phyloP scores from a whole-genome alignment of 2,888 invertebrate species.

The Caenorhabditis drosophilae region DNA sequence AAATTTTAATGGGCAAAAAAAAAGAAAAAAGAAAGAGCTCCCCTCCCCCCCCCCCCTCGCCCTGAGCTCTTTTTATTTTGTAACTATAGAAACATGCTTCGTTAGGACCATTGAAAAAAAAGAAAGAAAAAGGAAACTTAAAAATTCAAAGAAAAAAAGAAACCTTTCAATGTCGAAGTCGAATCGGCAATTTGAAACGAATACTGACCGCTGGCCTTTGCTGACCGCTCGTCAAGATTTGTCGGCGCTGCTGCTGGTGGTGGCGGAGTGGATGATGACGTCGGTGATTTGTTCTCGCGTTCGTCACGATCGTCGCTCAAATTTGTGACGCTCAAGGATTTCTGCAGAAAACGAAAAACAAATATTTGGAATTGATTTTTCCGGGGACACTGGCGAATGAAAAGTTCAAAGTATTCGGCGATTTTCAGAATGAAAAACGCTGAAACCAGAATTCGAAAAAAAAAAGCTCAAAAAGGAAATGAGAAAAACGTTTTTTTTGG shows the following conservation, averaged over 20 bases:
- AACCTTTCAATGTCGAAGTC: no score
- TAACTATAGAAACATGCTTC: no score
- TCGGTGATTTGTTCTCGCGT: conserved; percentile 22
- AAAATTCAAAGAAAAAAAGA: no score
- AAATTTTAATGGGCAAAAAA: not conserved
- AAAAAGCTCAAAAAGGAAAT: no score
- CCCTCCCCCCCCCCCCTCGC: not conserved
- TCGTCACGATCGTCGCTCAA: conserved; percentile 20
- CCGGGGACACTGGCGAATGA: no score
- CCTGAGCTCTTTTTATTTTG: conserved; percentile 5
- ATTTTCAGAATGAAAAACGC: no score
- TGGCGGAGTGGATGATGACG: not conserved
- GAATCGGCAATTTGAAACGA: conserved; percentile 32
- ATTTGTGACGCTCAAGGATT: conserved; percentile 30
- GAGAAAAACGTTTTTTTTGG: no score
- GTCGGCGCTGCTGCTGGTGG: not conserved
- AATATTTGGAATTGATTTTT: no score
- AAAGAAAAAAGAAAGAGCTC: not conserved
- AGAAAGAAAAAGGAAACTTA: not conserved
- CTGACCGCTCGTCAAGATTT: conserved; percentile 30
- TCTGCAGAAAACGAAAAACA: conserved; percentile 25
- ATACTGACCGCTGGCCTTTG: conserved; percentile 33
- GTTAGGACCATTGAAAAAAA: no score
- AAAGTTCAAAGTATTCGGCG: no score
- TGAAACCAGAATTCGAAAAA: no score